Evolutionary conservation across 2,888 invertebrate genomes (phyloP).

Genomic region (Sylvicola cinctus): DNA sequence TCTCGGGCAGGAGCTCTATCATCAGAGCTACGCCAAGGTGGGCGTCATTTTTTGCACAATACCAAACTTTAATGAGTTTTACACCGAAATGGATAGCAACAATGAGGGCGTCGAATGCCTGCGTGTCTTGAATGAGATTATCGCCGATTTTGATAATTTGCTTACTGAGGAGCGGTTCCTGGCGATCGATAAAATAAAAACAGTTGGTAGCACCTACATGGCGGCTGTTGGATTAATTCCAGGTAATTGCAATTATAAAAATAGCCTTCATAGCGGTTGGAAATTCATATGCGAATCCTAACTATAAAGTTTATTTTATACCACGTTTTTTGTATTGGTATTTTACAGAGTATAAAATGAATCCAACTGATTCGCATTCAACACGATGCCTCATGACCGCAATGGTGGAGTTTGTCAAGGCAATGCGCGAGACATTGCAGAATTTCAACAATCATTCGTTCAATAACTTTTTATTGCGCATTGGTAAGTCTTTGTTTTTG

Average conservation of each 20-base stretch:
- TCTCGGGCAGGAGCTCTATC: constrained; percentile 66
- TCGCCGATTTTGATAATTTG: constrained; percentile 69
- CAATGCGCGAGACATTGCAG: constrained; percentile 65
- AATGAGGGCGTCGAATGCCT: constrained; percentile 83
- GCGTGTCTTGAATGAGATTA: constrained; percentile 73
- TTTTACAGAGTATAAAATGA: constrained; percentile 21
- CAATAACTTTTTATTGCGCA: constrained; percentile 76
- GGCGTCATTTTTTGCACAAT: constrained; percentile 85
- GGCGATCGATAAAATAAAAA: constrained; percentile 84
- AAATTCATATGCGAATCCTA: constrained; percentile 29
- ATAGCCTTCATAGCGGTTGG: too few species aligned
- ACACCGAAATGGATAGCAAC: constrained; percentile 79
- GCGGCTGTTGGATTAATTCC: constrained; percentile 80
- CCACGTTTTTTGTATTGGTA: constrained; percentile 10
- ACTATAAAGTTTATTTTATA: constrained; percentile 13
- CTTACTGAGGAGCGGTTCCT: constrained; percentile 68
- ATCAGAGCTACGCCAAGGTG: constrained; percentile 77
- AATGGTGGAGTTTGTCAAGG: constrained; percentile 75
- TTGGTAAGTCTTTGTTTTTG: constrained; percentile 38
- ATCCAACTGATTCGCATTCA: constrained; percentile 33
- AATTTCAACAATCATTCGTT: constrained; percentile 85
- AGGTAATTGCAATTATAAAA: constrained; percentile 46
- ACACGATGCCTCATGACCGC: constrained; percentile 50
- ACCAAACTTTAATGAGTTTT: constrained; percentile 87
- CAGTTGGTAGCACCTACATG: constrained; percentile 85